These are phyloP conservation scores for Gymnorhina tibicen DNA, from an alignment of 2,113 vertebrate species.

Conservation along the genomic window DNA sequence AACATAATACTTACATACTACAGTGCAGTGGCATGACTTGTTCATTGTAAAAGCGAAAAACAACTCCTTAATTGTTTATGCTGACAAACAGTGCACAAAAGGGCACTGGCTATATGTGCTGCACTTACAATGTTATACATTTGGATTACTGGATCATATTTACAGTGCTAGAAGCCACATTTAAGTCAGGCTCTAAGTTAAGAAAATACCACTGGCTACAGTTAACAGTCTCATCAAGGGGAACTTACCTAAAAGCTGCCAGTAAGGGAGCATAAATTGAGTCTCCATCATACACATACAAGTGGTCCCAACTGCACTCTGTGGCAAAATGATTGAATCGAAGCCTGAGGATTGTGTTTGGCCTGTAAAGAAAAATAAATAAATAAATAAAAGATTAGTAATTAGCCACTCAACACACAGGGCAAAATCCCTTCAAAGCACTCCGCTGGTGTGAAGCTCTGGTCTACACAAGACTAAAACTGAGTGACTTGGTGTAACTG, in stretches of 20 bases:
- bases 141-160: background rate
- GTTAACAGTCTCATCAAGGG: background rate
- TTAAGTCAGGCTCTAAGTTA: background rate
- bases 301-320: slow-evolving; percentile 98
- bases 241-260: slow-evolving; percentile 92
- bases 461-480: background rate
- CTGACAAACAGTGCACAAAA: background rate
- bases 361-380: slow-evolving; percentile 67
- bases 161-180: background rate
- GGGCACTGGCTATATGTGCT: background rate
- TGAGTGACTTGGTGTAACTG: background rate
- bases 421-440: background rate
- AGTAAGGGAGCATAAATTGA: slow-evolving; percentile 94
- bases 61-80: background rate
- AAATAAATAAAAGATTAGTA: background rate
- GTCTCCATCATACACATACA: slow-evolving; percentile 96
- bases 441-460: background rate
- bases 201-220: background rate
- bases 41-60: background rate
- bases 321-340: slow-evolving; percentile 98
- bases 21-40: background rate
- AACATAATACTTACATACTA: background rate
- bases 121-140: background rate
- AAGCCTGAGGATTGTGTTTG: slow-evolving; percentile 88
- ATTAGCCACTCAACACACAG: background rate